Evolutionary conservation across 2,113 vertebrate species (phyloP), one percentile per base, ranked within the genome.

Genomic region (Paralichthys olivaceus): DNA sequence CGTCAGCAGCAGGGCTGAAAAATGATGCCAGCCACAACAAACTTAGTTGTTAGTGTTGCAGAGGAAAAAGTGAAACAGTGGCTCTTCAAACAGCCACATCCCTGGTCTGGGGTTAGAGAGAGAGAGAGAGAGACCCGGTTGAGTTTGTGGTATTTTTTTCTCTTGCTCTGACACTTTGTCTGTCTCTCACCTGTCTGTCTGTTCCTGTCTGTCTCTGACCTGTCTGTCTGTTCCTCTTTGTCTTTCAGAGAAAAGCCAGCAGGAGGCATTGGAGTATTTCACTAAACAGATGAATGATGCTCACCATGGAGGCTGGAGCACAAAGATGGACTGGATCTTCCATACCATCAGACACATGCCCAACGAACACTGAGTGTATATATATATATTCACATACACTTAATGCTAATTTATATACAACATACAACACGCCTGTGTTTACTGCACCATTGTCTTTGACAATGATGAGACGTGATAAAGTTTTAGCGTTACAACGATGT

Each of bases 301-400:
- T 71, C 95, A 95, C 65, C 94, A 95, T 0, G 94, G 94, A 20
- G 94, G 93, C 19, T 95, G 95, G 95, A 95, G 93, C 86, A 95
- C 95, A 49, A 95, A 95, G 89, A 94, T 94, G 93, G 95, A 95
- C 91, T 95, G 94, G 95, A 95, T 95, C 81, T 95, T 95, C 80
- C 94, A 95, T 89, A 95, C 94, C 63, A 94, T 95, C 78, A 81
- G 93, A 56, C 94, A 95, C 87, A 94, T 94, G 93, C 93, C 93
- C 72, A 93, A 91, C 2, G 92, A 94, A 20, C 91, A 90, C 81
- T 87, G 65, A 62, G 26, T 34, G 1, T 32, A 11, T 32, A 12
- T 20, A 1, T 20, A 13, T 17, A 60, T 7, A 55, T n/a, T n/a
- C n/a, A n/a, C n/a, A n/a, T n/a, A n/a, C n/a, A n/a, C n/a, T n/a